Evolutionary conservation across 2,797 vertebrate genomes (phyloP).

Genomic region (Petrocephalus schoutedeni): DNA sequence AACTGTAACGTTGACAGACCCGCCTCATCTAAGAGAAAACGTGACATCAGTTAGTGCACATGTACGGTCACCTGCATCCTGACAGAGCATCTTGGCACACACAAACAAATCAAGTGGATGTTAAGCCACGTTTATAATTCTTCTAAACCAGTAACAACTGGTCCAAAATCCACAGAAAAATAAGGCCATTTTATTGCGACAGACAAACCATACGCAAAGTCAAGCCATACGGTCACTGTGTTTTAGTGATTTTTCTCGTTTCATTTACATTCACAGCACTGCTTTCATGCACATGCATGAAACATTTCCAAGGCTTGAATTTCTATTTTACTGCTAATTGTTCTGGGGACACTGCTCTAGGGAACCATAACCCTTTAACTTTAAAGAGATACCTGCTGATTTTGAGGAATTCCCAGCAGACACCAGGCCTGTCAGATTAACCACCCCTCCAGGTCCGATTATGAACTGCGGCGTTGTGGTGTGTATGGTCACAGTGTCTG

Average conservation of each 20-base stretch:
- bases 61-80: not conserved
- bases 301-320: not conserved
- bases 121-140: not conserved
- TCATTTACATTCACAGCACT: not conserved
- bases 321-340: not conserved
- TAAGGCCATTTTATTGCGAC: not conserved
- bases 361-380: not conserved
- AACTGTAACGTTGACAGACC: conserved; percentile 75
- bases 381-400: conserved; percentile 35
- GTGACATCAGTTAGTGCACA: conserved; percentile 29
- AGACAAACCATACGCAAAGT: not conserved
- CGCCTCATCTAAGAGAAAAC: conserved; percentile 60
- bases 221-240: not conserved
- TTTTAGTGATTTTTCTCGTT: not conserved
- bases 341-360: not conserved
- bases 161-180: not conserved
- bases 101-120: not conserved
- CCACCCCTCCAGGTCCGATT: conserved; percentile 75
- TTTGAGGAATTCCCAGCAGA: conserved; percentile 55
- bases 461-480: conserved; percentile 76
- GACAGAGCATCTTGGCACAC: not conserved
- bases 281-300: not conserved
- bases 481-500: conserved; percentile 78
- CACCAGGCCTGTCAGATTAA: conserved; percentile 74
- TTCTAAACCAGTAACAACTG: not conserved